Conservation (phyloP, 1,140 invertebrate species). For the Tetranychus cinnabarinus region DNA sequence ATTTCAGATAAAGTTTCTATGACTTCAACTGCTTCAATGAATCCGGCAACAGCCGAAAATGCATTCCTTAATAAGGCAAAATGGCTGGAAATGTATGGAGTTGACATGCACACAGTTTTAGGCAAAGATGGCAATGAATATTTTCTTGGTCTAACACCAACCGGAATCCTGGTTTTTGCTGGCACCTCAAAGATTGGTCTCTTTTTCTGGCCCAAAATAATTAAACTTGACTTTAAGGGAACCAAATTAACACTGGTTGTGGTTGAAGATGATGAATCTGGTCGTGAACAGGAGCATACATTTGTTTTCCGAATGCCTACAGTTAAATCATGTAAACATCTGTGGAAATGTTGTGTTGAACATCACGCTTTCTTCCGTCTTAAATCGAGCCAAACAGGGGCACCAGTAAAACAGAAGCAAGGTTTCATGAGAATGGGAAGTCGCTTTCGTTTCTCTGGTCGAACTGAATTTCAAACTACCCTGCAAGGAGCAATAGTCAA, state of each 20-base stretch:
- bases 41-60: constrained; percentile 39
- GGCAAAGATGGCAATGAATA: constrained; percentile 90
- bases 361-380: constrained; percentile 93
- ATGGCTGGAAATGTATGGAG: constrained; percentile 59
- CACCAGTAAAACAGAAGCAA: constrained; percentile 17
- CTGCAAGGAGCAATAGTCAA: constrained; percentile 63
- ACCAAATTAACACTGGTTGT: constrained; percentile 85
- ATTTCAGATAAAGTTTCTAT: neutral
- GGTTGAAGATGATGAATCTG: constrained; percentile 85
- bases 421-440: constrained; percentile 28
- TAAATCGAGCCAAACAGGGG: constrained; percentile 19
- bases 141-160: constrained; percentile 84
- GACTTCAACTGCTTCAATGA: constrained; percentile 6
- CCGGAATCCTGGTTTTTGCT: constrained; percentile 81
- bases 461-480: constrained; percentile 79
- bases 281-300: constrained; percentile 70
- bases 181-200: constrained; percentile 91
- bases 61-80: constrained; percentile 54
- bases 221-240: constrained; percentile 84
- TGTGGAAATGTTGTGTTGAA: constrained; percentile 95
- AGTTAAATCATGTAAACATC: constrained; percentile 69
- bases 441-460: constrained; percentile 31
- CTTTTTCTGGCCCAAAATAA: constrained; percentile 95
- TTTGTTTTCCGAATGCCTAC: constrained; percentile 43
- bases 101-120: constrained; percentile 49